Base-by-base conservation (phyloP, 2,797 vertebrate species). In the Epinephelus awoara region DNA sequence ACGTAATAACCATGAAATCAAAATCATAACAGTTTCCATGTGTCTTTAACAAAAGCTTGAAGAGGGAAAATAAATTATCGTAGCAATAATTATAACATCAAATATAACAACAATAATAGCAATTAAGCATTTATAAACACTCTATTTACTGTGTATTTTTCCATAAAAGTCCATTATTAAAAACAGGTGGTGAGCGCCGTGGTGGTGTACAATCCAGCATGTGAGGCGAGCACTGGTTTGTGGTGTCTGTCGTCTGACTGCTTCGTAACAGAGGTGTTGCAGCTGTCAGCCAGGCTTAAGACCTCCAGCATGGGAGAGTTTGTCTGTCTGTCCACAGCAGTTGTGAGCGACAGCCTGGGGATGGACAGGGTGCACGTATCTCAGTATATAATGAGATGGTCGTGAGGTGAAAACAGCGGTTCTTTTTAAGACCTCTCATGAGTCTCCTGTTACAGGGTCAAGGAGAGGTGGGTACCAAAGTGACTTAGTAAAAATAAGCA, bases 61-160 rank as follows among this genome's bases (percentile, higher is more conserved):
- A 95, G 91, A 95, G 94, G 96, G 95, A 95, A 96, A 96, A 96
- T 96, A 96, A 96, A 96, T 96, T 95, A 96, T 96, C 75, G 92
- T 92, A 94, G 93, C 95, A 96, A 96, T 96, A 96, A 95, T 95
- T 95, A 95, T 94, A 94, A 95, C 94, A 95, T 93, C 92, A 96
- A 95, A 93, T 94, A 94, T 93, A 95, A 95, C 94, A 95, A 95
- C 93, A 92, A 95, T 93, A 94, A 94, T 95, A 95, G 94, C 94
- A 95, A 95, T 96, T 93, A 94, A 93, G 93, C 90, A 90, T 95
- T 95, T 95, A 96, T 96, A 95, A 95, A 96, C 94, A 94, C 92
- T 95, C 94, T 93, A 93, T 94, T 95, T 94, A 94, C 91, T 91
- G 89, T 87, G 81, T 90, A 75, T 89, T 89, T 93, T 88, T 93